Evolutionary conservation across 1,140 invertebrate species (phyloP), one percentile per base, ranked within the genome.

Genomic region (Ephestia elutella): DNA sequence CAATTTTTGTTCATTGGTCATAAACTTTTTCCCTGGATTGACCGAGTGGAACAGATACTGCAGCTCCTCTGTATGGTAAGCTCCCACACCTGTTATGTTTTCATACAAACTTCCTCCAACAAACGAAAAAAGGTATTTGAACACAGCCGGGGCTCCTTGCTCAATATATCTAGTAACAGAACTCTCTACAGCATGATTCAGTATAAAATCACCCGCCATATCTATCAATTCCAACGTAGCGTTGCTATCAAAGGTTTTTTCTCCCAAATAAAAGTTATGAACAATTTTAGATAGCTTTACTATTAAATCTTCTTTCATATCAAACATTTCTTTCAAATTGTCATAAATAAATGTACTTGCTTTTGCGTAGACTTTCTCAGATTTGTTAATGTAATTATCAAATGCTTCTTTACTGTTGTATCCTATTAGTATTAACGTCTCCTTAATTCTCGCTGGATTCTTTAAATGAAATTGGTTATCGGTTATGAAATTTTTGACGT

Each of bases 111-210:
- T 68, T 0, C 65, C 62, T 10, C 67, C 67, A 55, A 58, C 49
- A 25, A 67, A 73, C 0, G 70, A 73, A 35, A 73, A 73, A 18
- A 70, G 8, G 59, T 73, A 73, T 32, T 73, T 69, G 20, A 62
- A 73, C 0, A 70, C 57, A 9, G 55, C 59, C 4, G 17, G 18
- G 9, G 38, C 57, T 4, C 56, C 57, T 21, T 65, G 60, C 2
- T 65, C 54, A 0, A 70, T n/a, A 38, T 54, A 63, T 13, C 59
- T 67, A 10, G 38, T 48, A 0, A 70, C 65, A 5, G 67, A 62
- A 18, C 44, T 54, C 19, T 70, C 67, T 21, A 18, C 62, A 19
- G 62, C 57, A 44, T 63, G 30, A 21, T 67, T 73, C 9, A 65
- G 1, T 19, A 54, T 63, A 20, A 67, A 70, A 53, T 73, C 70